A percentile compares a stretch with the other conserved stretches of the same genome.
phyloP scores from a whole-genome alignment of 2,888 invertebrate genomes.

The Limnephilus rhombicus region DNA sequence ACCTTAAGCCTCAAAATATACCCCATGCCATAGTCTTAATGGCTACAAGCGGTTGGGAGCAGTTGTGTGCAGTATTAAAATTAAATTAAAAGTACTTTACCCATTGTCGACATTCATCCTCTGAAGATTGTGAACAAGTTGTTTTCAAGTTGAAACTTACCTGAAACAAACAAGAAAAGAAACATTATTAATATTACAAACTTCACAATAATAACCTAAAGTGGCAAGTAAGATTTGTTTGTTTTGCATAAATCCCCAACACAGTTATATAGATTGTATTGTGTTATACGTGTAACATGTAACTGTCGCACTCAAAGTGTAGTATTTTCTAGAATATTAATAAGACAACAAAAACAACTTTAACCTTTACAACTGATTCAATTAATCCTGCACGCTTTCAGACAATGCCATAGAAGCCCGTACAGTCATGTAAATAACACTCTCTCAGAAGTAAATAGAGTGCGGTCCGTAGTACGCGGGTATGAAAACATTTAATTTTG shows the following conservation, averaged over 20 bases:
- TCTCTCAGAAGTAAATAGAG: not conserved
- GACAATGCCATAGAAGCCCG: not conserved
- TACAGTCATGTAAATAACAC: not conserved
- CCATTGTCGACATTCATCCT: not conserved
- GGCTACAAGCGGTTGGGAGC: too few relatives aligned
- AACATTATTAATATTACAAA: not conserved
- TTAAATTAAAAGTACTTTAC: not conserved
- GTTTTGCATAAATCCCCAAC: not conserved
- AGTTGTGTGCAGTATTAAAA: too few relatives aligned
- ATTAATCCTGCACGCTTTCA: not conserved
- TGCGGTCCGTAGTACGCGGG: not conserved
- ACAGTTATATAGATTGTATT: not conserved
- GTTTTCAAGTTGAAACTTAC: not conserved
- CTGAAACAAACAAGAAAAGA: not conserved
- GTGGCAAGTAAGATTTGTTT: too few relatives aligned
- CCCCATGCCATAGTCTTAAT: too few relatives aligned
- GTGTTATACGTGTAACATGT: too few relatives aligned
- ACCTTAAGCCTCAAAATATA: too few relatives aligned
- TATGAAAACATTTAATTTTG: not conserved
- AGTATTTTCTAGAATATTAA: not conserved
- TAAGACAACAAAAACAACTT: slow-evolving; percentile 1
- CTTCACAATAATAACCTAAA: not conserved
- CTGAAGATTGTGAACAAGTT: not conserved
- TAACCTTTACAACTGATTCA: slow-evolving; percentile 1
- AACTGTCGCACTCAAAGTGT: not conserved